Percentiles rank a stretch among this genome's conserved stretches.
Evolutionary conservation across 1,140 invertebrate genomes (phyloP).

Genomic region (Amphibalanus amphitrite): DNA sequence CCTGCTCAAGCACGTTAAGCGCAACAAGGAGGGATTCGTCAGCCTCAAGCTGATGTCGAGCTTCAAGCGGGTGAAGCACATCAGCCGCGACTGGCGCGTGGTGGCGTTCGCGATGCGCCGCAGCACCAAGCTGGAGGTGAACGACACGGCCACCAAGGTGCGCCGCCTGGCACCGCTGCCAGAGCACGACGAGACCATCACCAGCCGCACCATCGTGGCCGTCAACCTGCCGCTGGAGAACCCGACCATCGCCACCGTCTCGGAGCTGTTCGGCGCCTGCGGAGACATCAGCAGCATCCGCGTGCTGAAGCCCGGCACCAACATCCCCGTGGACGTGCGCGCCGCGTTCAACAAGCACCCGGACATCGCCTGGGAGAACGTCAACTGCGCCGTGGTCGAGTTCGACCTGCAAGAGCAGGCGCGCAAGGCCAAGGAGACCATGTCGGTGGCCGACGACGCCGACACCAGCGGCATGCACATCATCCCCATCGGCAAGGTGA

Average conservation of each 20-base stretch:
- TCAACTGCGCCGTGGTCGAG: constrained; percentile 72
- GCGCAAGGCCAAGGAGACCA: constrained; percentile 47
- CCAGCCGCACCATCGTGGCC: constrained; percentile 77
- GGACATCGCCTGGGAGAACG: constrained; percentile 47
- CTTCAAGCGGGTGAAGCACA: constrained; percentile 76
- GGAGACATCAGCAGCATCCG: constrained; percentile 74
- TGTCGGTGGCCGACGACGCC: constrained; percentile 22
- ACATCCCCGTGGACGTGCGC: constrained; percentile 68
- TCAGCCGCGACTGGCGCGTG: constrained; percentile 82
- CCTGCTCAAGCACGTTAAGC: constrained; percentile 75
- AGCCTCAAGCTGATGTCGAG: constrained; percentile 84
- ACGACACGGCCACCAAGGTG: constrained; percentile 78
- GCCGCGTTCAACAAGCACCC: constrained; percentile 77
- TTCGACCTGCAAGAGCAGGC: constrained; percentile 73
- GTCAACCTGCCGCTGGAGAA: constrained; percentile 64
- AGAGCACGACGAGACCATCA: constrained; percentile 70
- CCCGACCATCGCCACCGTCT: constrained; percentile 67
- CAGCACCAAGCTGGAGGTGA: constrained; percentile 74
- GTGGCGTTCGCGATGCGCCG: constrained; percentile 60
- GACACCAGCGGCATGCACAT: constrained; percentile 34
- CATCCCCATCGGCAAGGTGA: constrained; percentile 20
- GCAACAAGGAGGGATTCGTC: constrained; percentile 88
- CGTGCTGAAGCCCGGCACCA: constrained; percentile 65
- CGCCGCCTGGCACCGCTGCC: constrained; percentile 65
- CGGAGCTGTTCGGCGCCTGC: constrained; percentile 65